phyloP scores from a whole-genome alignment of 37 sponge, comb jelly and placozoan genomes.

The Oscarella lobularis region DNA sequence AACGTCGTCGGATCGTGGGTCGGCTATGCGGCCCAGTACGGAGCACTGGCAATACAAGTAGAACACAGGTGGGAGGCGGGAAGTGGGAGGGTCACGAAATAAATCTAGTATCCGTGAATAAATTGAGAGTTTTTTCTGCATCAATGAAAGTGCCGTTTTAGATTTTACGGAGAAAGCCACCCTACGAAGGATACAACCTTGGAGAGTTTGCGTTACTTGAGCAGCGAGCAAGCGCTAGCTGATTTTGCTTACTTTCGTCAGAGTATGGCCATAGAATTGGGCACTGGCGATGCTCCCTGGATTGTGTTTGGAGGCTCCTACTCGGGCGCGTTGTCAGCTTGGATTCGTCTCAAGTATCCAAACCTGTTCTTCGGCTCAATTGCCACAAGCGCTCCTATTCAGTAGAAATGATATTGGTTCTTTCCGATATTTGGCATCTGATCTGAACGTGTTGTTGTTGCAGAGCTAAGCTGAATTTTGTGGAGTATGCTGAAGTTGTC shows the following conservation, averaged over 20 bases:
- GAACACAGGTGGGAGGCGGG: slow-evolving; percentile 4
- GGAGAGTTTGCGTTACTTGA: slow-evolving; percentile 41
- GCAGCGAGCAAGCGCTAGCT: slow-evolving; percentile 74
- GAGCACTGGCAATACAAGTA: slow-evolving; percentile 30
- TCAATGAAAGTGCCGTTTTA: too few species aligned
- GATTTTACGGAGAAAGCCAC: slow-evolving; percentile 80
- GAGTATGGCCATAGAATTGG: slow-evolving; percentile 16
- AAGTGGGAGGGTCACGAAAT: not conserved
- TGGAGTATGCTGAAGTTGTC: slow-evolving; percentile 69
- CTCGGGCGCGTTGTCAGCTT: slow-evolving; percentile 66
- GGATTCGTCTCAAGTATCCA: slow-evolving; percentile 65
- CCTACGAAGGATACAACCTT: slow-evolving; percentile 35
- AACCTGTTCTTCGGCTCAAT: slow-evolving; percentile 52
- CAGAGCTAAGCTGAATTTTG: slow-evolving; percentile 46
- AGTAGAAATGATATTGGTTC: slow-evolving; percentile 9
- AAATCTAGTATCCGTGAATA: too few species aligned
- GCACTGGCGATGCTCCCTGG: slow-evolving; percentile 44
- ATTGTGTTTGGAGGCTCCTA: slow-evolving; percentile 80
- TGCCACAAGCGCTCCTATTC: slow-evolving; percentile 72
- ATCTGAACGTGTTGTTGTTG: slow-evolving; percentile 2
- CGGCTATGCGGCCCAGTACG: slow-evolving; percentile 41
- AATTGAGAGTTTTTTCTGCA: not conserved
- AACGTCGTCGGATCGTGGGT: slow-evolving; percentile 43
- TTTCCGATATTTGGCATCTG: not conserved
- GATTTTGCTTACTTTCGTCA: slow-evolving; percentile 50